Evolutionary conservation across 2,888 invertebrate species (phyloP), one percentile per base, ranked within the genome.

Genomic region (Plebejus melissa): DNA sequence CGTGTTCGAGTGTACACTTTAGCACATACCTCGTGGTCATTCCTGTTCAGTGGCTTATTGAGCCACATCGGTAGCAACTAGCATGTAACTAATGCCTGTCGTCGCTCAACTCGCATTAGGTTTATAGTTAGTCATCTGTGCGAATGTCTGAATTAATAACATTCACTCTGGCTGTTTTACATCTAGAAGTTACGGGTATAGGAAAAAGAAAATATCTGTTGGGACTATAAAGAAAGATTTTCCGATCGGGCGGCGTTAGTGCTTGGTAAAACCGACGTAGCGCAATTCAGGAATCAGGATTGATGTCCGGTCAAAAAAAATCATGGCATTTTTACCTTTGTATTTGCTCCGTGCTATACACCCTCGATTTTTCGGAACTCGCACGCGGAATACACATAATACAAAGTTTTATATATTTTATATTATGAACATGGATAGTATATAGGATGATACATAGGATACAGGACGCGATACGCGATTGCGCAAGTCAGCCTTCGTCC

Each of bases 401-500:
- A 22, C 22, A 46, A 46, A 9, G 46, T 46, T 46, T 38, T 41
- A 41, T 22, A 58, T 58, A 22, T 57, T 16, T 58, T 58, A 16
- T n/a, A 58, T 16, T n/a, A 5, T 28, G 60, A 28, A 65, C 11
- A 65, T 65, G 28, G 32, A 11, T 32, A 32, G 65, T 65, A 65
- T 65, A 65, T 65, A 65, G 32, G 65, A 32, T 65, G 65, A 65
- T 65, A 65, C 65, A 74, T 70, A 57, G 46, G 57, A 86, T 85
- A 82, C 84, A 90, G 90, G 90, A 89, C 87, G 90, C 85, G 90
- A 90, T 89, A 90, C 80, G 85, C 79, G 79, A 78, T 93, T 93
- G 92, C 93, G 92, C 91, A 93, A 93, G 90, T 88, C 85, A 91
- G 90, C 92, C 91, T 92, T 82, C 81, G 90, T 90, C 91, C 91